phyloP scores from a whole-genome alignment of 2,888 invertebrate species.

The Anorthoa munda region DNA sequence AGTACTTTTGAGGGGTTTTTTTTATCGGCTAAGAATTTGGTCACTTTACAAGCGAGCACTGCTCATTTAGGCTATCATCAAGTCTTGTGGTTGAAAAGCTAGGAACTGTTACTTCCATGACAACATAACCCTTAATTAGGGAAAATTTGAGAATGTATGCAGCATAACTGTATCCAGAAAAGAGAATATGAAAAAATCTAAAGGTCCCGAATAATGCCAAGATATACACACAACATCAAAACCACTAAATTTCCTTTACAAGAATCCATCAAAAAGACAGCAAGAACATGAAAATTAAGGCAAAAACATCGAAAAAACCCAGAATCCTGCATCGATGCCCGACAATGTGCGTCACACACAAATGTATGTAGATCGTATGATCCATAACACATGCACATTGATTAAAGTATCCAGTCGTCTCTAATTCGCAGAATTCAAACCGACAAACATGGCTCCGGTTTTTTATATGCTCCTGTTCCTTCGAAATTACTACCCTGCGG shows the following conservation, averaged over 20 bases:
- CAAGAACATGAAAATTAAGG: constrained; percentile 2
- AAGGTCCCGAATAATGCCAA: not conserved
- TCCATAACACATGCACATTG: constrained; percentile 52
- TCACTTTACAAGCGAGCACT: not conserved
- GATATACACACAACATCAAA: not conserved
- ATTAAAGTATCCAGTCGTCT: constrained; percentile 46
- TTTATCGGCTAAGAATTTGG: not conserved
- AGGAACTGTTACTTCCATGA: not conserved
- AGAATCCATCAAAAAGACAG: not conserved
- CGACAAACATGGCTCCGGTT: constrained; percentile 42
- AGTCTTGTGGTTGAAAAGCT: not conserved
- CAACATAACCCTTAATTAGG: not conserved
- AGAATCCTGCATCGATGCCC: constrained; percentile 21
- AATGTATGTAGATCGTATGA: constrained; percentile 16
- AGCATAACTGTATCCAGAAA: not conserved
- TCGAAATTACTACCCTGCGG: constrained; percentile 59
- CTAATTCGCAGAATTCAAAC: constrained; percentile 59
- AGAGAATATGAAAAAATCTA: no score
- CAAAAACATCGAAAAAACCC: constrained; percentile 36
- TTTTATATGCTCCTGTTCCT: constrained; percentile 41
- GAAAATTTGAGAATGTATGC: no score
- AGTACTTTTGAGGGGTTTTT: constrained; percentile 6
- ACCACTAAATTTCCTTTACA: not conserved
- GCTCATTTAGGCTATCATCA: not conserved
- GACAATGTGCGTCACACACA: constrained; percentile 30